Evolutionary conservation across 2,888 invertebrate genomes (phyloP).

Genomic region (Strigamia transsilvanica): DNA sequence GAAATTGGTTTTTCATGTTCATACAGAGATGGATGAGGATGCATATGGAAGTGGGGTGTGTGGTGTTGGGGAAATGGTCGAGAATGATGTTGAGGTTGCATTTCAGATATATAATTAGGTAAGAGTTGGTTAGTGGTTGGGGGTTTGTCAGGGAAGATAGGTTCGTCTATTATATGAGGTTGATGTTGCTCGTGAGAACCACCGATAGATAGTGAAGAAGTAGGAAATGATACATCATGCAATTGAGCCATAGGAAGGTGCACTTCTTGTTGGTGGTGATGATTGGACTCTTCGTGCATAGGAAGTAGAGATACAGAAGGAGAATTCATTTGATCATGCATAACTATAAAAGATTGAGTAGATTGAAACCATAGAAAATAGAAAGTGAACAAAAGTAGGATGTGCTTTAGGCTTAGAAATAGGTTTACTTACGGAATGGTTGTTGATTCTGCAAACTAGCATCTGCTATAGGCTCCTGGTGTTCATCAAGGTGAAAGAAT

Average conservation of each 20-base stretch:
- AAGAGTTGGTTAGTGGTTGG: not conserved
- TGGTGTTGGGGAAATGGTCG: no score
- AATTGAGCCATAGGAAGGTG: not conserved
- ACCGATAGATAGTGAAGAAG: not conserved
- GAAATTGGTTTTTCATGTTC: not conserved
- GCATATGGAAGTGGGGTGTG: not conserved
- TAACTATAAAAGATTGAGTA: not conserved
- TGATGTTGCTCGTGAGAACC: not conserved
- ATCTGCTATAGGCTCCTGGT: no score
- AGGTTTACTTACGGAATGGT: not conserved
- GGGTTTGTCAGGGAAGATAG: not conserved
- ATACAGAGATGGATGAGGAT: not conserved
- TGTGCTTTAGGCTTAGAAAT: not conserved
- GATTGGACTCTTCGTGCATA: not conserved
- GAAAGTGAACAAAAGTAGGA: not conserved
- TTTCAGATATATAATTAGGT: no score
- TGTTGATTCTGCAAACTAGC: no score
- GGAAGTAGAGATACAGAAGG: not conserved
- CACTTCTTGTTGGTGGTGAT: not conserved
- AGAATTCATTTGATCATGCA: not conserved
- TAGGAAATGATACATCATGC: not conserved
- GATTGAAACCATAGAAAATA: not conserved
- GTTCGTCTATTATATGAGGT: not conserved
- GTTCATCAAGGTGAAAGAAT: no score
- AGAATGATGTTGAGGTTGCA: no score